Base-by-base conservation (phyloP, 2,888 invertebrate genomes). In the Ganaspis brasiliensis region DNA sequence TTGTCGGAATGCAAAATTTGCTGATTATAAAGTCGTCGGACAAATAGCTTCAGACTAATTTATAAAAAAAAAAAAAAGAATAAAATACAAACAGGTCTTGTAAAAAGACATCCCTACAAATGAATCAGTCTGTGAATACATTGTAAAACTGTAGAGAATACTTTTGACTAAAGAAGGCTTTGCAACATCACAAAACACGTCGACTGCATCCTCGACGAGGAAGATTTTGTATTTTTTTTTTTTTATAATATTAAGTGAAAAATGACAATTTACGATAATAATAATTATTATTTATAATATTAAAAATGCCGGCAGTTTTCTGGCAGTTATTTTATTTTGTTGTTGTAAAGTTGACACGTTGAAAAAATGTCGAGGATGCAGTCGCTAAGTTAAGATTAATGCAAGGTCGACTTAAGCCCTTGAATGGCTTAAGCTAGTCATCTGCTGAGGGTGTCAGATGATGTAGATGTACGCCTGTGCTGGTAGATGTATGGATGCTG, bases 401-500 rank as follows among this genome's bases (percentile, higher is more conserved):
- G 57, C 72, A 57, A 72, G 24, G 56, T 57, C n/a, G 55, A 57
- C 24, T 57, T 57, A 56, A 76, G 74, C 56, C 63, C 35, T n/a
- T 24, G 74, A 71, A 31, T 52, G 57, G 83, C 84, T 86, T 84
- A 85, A 84, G 85, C 88, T 85, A 89, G 85, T 87, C 86, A 88
- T 90, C 90, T 91, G 91, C 88, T 91, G 89, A 91, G 88, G 84
- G 87, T 90, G 87, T 91, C 90, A 86, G 91, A 91, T 87, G 90
- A 90, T 80, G 88, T 87, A 80, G 91, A 91, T 78, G 89, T 88
- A 88, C 90, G 89, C 83, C 88, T 91, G 89, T 86, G 89, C 83
- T 91, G 90, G 84, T 86, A 86, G 87, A 89, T 84, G 88, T 89
- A 91, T 90, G 91, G 92, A 92, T 92, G 92, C 91, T 90, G 92